These are phyloP conservation scores for Rhyacichthys aspro DNA, from an alignment of 2,797 vertebrate species.

Conservation along the genomic window DNA sequence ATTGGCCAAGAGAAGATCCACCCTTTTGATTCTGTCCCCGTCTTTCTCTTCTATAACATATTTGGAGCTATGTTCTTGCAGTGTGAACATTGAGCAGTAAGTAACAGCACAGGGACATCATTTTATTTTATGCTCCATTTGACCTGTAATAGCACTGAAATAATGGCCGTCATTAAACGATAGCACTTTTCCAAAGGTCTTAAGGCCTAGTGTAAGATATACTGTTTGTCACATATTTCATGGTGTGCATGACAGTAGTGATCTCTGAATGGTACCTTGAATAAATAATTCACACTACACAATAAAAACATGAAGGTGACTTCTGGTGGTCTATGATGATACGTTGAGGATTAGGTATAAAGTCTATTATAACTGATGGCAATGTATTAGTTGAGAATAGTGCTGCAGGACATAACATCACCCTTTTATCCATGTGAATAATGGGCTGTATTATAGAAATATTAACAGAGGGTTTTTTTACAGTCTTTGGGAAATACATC, in stretches of 20 bases:
- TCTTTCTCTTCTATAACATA: conserved; percentile 1
- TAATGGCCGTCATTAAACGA: conserved; percentile 39
- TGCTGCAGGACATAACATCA: too few relatives aligned
- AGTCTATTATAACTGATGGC: neutral
- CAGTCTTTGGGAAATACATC: too few relatives aligned
- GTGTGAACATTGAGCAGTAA: conserved; percentile 9
- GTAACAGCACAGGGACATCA: conserved; percentile 14
- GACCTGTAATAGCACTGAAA: conserved; percentile 44
- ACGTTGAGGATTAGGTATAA: neutral
- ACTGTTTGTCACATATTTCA: conserved; percentile 20
- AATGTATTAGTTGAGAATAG: too few relatives aligned
- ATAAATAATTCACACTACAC: conserved; percentile 1
- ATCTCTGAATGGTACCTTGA: neutral
- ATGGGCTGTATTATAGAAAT: too few relatives aligned
- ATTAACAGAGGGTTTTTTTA: too few relatives aligned
- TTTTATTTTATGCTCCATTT: conserved; percentile 45
- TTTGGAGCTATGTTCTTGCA: neutral
- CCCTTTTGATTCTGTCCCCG: neutral
- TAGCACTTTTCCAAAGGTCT: conserved; percentile 23
- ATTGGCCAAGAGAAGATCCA: conserved; percentile 17
- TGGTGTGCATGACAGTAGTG: neutral
- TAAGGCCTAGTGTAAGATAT: conserved; percentile 18
- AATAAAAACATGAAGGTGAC: conserved; percentile 11
- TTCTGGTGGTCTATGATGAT: neutral
- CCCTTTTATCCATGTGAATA: too few relatives aligned